Percentiles rank a stretch among this genome's conserved stretches.
Conservation (phyloP, 2,113 vertebrate species). For the Plecotus auritus region DNA sequence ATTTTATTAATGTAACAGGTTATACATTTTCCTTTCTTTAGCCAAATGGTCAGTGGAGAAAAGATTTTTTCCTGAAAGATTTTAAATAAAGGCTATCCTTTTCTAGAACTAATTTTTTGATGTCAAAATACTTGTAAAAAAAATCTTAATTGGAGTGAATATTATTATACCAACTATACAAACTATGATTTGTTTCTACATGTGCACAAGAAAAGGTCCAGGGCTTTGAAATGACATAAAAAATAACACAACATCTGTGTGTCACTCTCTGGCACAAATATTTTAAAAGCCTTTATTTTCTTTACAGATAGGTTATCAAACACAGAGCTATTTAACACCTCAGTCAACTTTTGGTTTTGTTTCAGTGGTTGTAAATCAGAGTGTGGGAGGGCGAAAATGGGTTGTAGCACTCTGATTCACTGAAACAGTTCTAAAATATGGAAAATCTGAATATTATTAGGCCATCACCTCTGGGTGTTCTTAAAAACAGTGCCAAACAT, state of each 20-base stretch:
- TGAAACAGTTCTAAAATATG: background rate
- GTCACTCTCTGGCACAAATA: background rate
- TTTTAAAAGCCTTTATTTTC: slow-evolving; percentile 24
- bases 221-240: background rate
- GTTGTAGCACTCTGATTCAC: background rate
- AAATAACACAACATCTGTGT: background rate
- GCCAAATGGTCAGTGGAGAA: background rate
- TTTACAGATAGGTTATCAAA: background rate
- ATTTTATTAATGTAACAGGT: background rate
- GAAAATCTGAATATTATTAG: slow-evolving; percentile 11
- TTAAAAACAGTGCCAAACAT: background rate
- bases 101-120: background rate
- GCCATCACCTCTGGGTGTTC: background rate
- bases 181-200: background rate
- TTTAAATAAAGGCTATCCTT: background rate
- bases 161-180: background rate
- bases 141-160: background rate
- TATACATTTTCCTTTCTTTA: background rate
- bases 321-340: background rate
- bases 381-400: background rate
- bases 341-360: slow-evolving; percentile 15
- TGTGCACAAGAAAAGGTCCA: background rate
- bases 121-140: background rate
- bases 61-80: background rate
- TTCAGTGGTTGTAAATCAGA: background rate